Percentiles rank a stretch among this genome's conserved stretches.
These are phyloP conservation scores for Paedocypris micromegethes DNA, from an alignment of 2,797 vertebrate species.

Conservation along the genomic window DNA sequence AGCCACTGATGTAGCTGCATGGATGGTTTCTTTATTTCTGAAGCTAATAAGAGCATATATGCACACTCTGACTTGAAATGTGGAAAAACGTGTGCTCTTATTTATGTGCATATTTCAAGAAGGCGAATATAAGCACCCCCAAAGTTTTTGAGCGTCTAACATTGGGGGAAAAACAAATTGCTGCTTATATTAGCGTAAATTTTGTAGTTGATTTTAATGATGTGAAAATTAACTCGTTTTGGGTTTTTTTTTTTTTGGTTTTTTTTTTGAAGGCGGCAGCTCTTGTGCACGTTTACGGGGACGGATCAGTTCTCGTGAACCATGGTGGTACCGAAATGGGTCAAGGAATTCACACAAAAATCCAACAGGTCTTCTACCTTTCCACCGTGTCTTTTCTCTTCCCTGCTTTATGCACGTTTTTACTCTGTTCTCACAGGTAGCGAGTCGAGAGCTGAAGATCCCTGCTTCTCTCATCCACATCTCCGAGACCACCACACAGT, in stretches of 20 bases:
- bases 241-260: no score
- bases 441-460: conserved; percentile 79
- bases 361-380: conserved; percentile 70
- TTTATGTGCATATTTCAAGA: no score
- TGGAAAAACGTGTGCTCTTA: no score
- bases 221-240: background rate
- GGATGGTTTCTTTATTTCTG: no score
- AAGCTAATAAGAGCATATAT: no score
- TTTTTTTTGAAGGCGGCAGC: conserved; percentile 65
- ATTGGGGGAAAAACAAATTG: no score
- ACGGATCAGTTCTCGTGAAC: conserved; percentile 77
- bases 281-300: conserved; percentile 78
- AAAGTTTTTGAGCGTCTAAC: no score
- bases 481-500: conserved; percentile 79
- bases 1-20: no score
- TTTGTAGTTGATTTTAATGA: background rate
- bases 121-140: no score
- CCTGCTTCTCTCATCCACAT: conserved; percentile 76
- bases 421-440: conserved; percentile 66
- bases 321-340: conserved; percentile 79
- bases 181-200: no score
- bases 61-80: no score
- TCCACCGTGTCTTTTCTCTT: background rate
- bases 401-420: no score
- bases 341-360: conserved; percentile 81